A percentile compares a stretch with the other conserved stretches of the same genome.
phyloP scores from a whole-genome alignment of 2,797 vertebrate species.

The Glyptemys insculpta region DNA sequence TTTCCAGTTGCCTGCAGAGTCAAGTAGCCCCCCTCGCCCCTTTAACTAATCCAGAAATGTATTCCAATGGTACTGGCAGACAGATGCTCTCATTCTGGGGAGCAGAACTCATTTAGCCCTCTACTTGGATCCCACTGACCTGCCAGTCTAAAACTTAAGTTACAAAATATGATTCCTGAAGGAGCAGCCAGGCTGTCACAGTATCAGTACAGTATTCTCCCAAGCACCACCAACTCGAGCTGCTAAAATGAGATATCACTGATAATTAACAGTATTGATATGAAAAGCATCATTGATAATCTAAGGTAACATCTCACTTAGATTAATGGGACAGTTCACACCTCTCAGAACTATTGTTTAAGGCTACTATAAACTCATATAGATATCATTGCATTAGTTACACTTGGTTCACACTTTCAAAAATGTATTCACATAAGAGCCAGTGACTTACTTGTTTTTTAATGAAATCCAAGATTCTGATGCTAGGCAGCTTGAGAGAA shows the following conservation, averaged over 20 bases:
- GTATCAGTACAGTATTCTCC: background rate
- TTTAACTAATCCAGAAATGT: slow-evolving; percentile 27
- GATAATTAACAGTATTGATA: background rate
- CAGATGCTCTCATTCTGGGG: background rate
- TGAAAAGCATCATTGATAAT: background rate
- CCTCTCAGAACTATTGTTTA: background rate
- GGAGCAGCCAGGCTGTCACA: background rate
- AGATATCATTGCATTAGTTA: background rate
- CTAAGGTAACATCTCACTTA: background rate
- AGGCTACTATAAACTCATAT: background rate
- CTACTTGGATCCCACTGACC: background rate
- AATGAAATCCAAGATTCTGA: background rate
- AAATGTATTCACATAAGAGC: background rate
- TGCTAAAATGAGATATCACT: background rate
- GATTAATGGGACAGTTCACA: background rate
- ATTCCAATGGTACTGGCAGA: background rate
- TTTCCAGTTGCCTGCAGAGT: slow-evolving; percentile 42
- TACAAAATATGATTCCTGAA: background rate
- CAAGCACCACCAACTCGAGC: background rate
- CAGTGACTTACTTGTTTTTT: background rate
- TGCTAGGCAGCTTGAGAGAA: background rate
- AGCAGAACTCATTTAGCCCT: slow-evolving; percentile 12
- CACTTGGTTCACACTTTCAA: background rate
- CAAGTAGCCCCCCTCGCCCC: background rate
- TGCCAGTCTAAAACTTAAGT: background rate